Conservation (phyloP, 1,140 invertebrate genomes). For the Heliconius hewitsoni region DNA sequence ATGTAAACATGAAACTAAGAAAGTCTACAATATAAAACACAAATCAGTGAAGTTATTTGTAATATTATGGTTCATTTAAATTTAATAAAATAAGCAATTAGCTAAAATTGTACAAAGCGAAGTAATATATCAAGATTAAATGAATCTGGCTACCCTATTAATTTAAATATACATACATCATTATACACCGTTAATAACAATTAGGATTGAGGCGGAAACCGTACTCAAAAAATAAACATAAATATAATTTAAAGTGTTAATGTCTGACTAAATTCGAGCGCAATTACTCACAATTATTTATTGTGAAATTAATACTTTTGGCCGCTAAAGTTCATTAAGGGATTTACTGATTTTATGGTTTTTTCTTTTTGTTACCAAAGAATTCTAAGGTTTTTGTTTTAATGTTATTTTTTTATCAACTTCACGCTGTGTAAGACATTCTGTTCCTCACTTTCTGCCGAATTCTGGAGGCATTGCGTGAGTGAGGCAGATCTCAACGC, state of each 20-base stretch:
- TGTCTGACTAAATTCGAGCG: conserved; percentile 67
- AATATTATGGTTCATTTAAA: not conserved
- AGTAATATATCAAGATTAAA: conserved; percentile 38
- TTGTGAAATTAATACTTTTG: conserved; percentile 80
- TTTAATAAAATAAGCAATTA: conserved; percentile 4
- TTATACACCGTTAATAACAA: conserved; percentile 69
- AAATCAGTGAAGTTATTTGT: not conserved
- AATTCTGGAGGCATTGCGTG: too few species aligned
- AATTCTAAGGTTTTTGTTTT: conserved; percentile 24
- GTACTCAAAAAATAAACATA: conserved; percentile 67
- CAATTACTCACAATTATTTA: conserved; percentile 80
- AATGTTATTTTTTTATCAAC: not conserved
- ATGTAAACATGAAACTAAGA: too few species aligned
- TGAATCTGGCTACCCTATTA: conserved; percentile 47
- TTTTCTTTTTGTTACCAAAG: conserved; percentile 24
- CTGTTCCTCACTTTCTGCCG: too few species aligned
- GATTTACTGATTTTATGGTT: conserved; percentile 33
- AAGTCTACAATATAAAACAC: not conserved
- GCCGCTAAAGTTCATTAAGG: conserved; percentile 73
- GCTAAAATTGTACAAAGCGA: not conserved
- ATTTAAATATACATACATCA: conserved; percentile 67
- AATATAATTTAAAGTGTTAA: conserved; percentile 73
- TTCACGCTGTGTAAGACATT: too few species aligned
- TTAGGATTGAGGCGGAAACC: conserved; percentile 64
- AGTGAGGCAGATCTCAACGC: too few species aligned